phyloP scores from a whole-genome alignment of 2,113 vertebrate species.

The Serilophus lunatus region DNA sequence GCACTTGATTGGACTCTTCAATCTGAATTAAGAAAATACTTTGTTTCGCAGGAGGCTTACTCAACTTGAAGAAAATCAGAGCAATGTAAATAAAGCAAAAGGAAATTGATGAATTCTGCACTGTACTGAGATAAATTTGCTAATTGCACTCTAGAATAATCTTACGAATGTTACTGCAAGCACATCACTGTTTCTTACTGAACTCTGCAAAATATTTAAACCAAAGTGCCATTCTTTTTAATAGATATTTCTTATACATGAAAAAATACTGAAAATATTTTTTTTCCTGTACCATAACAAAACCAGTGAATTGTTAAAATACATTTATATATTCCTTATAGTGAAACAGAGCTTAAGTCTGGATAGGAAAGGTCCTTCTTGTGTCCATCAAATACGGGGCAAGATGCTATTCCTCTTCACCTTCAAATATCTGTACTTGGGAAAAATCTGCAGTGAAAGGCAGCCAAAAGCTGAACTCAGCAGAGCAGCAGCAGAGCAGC shows the following conservation, averaged over 20 bases:
- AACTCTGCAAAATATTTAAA: not conserved
- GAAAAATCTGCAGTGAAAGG: constrained; percentile 2
- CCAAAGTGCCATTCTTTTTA: not conserved
- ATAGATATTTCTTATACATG: not conserved
- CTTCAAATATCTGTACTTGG: not conserved
- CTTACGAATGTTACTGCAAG: not conserved
- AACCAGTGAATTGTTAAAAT: not conserved
- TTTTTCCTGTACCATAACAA: not conserved
- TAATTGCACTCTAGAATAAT: not conserved
- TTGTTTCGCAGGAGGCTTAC: not conserved
- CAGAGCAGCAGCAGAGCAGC: constrained; percentile 9
- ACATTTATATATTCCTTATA: not conserved
- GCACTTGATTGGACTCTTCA: not conserved
- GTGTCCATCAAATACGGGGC: not conserved
- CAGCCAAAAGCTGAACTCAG: constrained; percentile 48
- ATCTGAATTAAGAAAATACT: not conserved
- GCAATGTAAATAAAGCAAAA: not conserved
- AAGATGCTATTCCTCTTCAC: not conserved
- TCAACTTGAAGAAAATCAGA: not conserved
- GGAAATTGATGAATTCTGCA: not conserved
- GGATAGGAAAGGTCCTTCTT: not conserved
- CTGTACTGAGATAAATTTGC: not conserved
- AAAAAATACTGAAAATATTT: not conserved
- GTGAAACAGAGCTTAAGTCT: not conserved
- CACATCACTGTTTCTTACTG: not conserved